Percentiles rank a stretch among this genome's conserved stretches.
Conservation (phyloP, 2,113 vertebrate species). For the Columba livia region DNA sequence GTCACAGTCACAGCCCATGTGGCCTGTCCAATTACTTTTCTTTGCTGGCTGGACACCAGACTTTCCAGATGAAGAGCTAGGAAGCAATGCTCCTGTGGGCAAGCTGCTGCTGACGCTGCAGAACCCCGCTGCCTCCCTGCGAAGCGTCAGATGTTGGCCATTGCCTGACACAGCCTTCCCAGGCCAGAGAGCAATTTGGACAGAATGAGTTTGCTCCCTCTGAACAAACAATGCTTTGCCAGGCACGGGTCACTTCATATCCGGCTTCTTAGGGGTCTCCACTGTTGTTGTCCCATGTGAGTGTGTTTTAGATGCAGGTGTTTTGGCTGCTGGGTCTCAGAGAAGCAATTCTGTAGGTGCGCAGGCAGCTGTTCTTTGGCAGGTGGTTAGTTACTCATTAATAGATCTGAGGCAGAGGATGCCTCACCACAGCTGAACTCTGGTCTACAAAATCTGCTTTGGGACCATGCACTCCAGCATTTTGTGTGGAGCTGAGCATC, state of each 20-base stretch:
- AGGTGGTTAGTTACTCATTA: not conserved
- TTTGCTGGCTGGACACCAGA: not conserved
- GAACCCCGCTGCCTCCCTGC: not conserved
- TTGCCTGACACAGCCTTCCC: not conserved
- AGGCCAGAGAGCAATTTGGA: not conserved
- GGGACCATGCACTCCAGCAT: not conserved
- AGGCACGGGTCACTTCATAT: not conserved
- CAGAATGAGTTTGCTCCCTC: not conserved
- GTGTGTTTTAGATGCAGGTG: not conserved
- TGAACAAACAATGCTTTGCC: not conserved
- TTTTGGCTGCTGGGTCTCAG: not conserved
- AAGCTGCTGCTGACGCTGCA: not conserved
- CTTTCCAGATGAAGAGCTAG: slow-evolving; percentile 11
- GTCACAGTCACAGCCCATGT: not conserved
- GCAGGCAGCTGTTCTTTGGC: not conserved
- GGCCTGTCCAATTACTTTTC: not conserved
- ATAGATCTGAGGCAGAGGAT: not conserved
- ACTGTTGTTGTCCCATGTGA: not conserved
- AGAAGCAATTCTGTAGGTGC: not conserved
- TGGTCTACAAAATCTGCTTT: not conserved
- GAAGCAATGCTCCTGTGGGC: not conserved
- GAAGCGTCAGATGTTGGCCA: not conserved
- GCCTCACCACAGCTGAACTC: not conserved
- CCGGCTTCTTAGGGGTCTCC: not conserved
- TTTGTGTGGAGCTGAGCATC: not conserved